phyloP scores from a whole-genome alignment of 1,140 invertebrate genomes.

The Thaumatotibia leucotreta region DNA sequence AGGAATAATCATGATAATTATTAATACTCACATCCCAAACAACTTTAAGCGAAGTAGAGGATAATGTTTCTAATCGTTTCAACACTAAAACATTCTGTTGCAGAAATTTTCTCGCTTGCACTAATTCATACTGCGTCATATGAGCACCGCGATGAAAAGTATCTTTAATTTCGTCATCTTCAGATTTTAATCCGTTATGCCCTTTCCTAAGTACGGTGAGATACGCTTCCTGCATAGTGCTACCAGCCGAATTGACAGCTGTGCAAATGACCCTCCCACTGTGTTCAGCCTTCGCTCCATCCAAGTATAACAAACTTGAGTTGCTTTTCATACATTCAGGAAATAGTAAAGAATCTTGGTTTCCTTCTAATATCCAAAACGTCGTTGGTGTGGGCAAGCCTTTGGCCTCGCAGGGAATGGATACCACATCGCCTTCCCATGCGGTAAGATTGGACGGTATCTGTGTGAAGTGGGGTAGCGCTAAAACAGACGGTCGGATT shows the following conservation, averaged over 20 bases:
- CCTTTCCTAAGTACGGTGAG: slow-evolving; percentile 64
- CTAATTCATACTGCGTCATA: slow-evolving; percentile 86
- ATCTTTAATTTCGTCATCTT: slow-evolving; percentile 44
- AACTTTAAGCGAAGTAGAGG: slow-evolving; percentile 88
- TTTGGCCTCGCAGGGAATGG: slow-evolving; percentile 92
- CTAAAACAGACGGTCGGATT: slow-evolving; percentile 78
- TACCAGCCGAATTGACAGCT: slow-evolving; percentile 67
- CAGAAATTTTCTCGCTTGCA: slow-evolving; percentile 86
- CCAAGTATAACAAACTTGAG: slow-evolving; percentile 66
- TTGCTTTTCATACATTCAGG: slow-evolving; percentile 69
- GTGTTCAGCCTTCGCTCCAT: slow-evolving; percentile 58
- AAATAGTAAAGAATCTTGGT: slow-evolving; percentile 63
- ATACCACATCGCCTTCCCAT: slow-evolving; percentile 86
- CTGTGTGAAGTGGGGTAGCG: slow-evolving; percentile 92
- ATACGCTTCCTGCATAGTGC: slow-evolving; percentile 68
- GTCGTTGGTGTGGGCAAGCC: slow-evolving; percentile 93
- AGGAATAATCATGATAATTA: slow-evolving; percentile 1
- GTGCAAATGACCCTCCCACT: slow-evolving; percentile 66
- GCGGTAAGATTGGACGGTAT: slow-evolving; percentile 91
- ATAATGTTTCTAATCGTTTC: slow-evolving; percentile 85
- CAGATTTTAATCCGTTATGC: slow-evolving; percentile 51
- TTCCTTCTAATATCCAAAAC: slow-evolving; percentile 90
- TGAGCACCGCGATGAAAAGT: slow-evolving; percentile 77
- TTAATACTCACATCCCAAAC: slow-evolving; percentile 87
- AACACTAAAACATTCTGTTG: slow-evolving; percentile 90